Conservation (phyloP, 2,113 vertebrate genomes). For the Connochaetes taurinus region DNA sequence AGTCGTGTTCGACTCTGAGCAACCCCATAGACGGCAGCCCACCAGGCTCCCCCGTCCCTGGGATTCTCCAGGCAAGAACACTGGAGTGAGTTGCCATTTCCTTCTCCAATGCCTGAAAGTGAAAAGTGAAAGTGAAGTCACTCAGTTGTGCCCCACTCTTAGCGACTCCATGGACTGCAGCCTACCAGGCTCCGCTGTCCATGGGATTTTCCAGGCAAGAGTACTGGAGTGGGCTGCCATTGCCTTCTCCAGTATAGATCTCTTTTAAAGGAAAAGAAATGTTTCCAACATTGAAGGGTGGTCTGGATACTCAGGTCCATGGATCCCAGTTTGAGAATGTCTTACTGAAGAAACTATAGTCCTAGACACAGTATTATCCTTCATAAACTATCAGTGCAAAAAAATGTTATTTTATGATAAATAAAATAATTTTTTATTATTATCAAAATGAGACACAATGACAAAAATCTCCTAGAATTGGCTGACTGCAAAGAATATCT, state of each 20-base stretch:
- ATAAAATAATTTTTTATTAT: constrained; percentile 4
- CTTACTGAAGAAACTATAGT: constrained; percentile 6
- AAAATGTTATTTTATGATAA: background rate
- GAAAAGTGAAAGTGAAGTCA: too few species aligned
- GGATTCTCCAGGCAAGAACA: too few species aligned
- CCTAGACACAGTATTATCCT: background rate
- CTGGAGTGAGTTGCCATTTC: too few species aligned
- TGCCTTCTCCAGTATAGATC: background rate
- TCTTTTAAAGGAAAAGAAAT: constrained; percentile 13
- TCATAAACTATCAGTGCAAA: background rate
- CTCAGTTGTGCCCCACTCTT: too few species aligned
- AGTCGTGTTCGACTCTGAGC: too few species aligned
- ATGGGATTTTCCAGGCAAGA: too few species aligned
- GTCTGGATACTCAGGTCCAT: background rate
- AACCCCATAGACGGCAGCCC: too few species aligned
- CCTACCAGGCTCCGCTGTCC: too few species aligned
- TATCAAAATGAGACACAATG: constrained; percentile 6
- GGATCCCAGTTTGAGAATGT: background rate
- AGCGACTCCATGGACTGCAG: too few species aligned
- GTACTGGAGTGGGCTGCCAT: too few species aligned
- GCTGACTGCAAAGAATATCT: background rate
- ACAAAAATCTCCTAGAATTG: background rate
- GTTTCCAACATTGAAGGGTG: background rate
- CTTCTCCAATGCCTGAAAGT: too few species aligned
- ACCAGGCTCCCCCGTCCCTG: too few species aligned